phyloP scores from a whole-genome alignment of 2,888 invertebrate species.

The Achlya flavicornis region DNA sequence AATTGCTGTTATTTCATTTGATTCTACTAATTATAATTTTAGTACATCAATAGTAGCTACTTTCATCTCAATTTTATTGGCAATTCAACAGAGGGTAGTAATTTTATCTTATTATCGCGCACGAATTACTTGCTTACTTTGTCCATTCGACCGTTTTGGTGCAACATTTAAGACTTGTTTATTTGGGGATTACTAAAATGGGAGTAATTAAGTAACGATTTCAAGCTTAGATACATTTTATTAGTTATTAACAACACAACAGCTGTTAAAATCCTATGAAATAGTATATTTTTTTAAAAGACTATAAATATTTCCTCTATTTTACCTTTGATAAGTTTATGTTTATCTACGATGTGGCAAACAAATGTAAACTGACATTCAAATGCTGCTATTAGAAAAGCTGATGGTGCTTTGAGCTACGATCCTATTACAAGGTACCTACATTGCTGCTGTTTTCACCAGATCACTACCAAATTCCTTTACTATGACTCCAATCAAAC shows the following conservation, averaged over 20 bases:
- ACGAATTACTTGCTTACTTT: slow-evolving; percentile 9
- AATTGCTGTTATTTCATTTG: not conserved
- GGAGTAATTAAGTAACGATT: slow-evolving; percentile 30
- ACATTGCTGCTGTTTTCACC: no score
- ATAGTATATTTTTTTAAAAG: no score
- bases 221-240: not conserved
- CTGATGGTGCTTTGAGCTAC: no score
- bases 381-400: no score
- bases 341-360: no score
- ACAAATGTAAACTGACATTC: no score
- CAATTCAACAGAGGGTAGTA: slow-evolving; percentile 47
- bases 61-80: slow-evolving; percentile 56
- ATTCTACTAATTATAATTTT: not conserved
- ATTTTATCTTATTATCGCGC: slow-evolving; percentile 51
- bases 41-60: slow-evolving; percentile 45
- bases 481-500: no score
- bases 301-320: no score
- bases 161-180: slow-evolving; percentile 33
- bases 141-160: slow-evolving; percentile 29
- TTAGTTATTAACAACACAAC: not conserved
- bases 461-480: no score
- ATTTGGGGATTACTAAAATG: slow-evolving; percentile 28
- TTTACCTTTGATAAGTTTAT: no score
- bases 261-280: no score
- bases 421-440: no score